phyloP scores from a whole-genome alignment of 2,888 invertebrate genomes.

The Drosophila histrio region DNA sequence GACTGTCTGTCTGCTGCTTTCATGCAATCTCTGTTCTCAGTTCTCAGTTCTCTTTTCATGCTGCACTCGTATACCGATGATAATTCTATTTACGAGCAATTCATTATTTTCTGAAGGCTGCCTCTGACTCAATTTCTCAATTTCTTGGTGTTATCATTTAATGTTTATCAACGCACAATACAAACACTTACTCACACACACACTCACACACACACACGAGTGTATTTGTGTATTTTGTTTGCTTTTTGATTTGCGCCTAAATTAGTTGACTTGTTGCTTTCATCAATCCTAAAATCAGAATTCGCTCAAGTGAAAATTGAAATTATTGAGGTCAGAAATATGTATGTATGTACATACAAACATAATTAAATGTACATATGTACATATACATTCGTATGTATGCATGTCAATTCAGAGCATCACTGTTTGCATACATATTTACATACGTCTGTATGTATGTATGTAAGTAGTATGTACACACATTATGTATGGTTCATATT shows the following conservation, averaged over 20 bases:
- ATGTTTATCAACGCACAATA: slow-evolving; percentile 46
- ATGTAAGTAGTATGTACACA: background rate
- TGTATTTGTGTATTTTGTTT: slow-evolving; percentile 24
- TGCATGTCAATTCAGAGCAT: slow-evolving; percentile 11
- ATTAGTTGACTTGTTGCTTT: slow-evolving; percentile 41
- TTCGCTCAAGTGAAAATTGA: slow-evolving; percentile 30
- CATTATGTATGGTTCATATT: slow-evolving; percentile 19
- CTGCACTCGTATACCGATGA: slow-evolving; percentile 18
- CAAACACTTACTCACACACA: background rate
- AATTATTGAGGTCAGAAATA: slow-evolving; percentile 43
- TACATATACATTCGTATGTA: background rate
- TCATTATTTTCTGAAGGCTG: slow-evolving; percentile 24
- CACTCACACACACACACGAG: background rate
- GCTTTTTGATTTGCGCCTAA: slow-evolving; percentile 42
- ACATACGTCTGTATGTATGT: background rate
- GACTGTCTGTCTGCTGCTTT: background rate
- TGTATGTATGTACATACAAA: background rate
- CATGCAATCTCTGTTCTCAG: slow-evolving; percentile 14
- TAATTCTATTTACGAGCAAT: slow-evolving; percentile 32
- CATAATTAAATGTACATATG: background rate
- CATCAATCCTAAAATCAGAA: slow-evolving; percentile 40
- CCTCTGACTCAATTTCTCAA: slow-evolving; percentile 52
- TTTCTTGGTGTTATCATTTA: slow-evolving; percentile 48
- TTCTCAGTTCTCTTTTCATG: slow-evolving; percentile 13
- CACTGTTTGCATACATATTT: slow-evolving; percentile 1